Conservation (phyloP, 1,140 invertebrate species). For the Globodera rostochiensis region DNA sequence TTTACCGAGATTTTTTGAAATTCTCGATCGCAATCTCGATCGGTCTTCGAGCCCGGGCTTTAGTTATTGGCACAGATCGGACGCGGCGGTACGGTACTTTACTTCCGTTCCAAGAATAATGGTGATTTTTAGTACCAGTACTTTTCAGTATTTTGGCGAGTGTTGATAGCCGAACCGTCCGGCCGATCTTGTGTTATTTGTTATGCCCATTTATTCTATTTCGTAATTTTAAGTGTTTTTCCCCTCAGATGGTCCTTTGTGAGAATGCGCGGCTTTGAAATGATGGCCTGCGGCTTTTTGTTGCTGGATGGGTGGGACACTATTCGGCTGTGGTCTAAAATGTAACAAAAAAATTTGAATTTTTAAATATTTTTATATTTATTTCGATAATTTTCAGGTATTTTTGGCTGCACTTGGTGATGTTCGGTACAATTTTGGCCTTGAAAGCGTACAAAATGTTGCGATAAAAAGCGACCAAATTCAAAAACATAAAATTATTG, state of each 20-base stretch:
- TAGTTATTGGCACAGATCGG: too few relatives aligned
- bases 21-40: too few relatives aligned
- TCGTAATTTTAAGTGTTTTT: too few relatives aligned
- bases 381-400: constrained; percentile 2
- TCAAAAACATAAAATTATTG: too few relatives aligned
- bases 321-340: constrained; percentile 78
- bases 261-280: constrained; percentile 83
- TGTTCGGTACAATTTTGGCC: constrained; percentile 27
- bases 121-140: too few relatives aligned
- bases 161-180: too few relatives aligned
- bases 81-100: too few relatives aligned
- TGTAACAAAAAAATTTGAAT: constrained; percentile 76
- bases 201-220: too few relatives aligned
- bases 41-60: neutral
- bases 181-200: too few relatives aligned
- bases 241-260: constrained; percentile 76
- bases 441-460: neutral
- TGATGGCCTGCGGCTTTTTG: constrained; percentile 83
- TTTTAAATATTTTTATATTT: neutral
- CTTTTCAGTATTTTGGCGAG: too few relatives aligned
- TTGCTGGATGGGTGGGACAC: constrained; percentile 77
- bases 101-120: too few relatives aligned
- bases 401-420: constrained; percentile 54
- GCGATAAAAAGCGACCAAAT: neutral
- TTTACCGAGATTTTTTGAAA: too few relatives aligned